phyloP scores from a whole-genome alignment of 2,797 vertebrate genomes.

The Bradypodion ventrale region DNA sequence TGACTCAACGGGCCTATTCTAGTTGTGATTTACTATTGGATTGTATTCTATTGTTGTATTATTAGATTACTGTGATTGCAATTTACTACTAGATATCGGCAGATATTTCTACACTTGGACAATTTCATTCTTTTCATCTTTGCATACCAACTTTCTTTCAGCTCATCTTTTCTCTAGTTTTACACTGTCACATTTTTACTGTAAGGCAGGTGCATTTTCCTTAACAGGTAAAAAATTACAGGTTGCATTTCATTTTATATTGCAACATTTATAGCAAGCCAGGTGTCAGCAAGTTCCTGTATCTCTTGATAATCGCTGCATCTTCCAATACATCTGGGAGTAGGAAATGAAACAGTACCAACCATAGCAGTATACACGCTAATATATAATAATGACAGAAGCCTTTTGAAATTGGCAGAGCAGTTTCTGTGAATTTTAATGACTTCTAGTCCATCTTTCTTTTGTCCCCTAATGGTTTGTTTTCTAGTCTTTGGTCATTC shows the following conservation, averaged over 20 bases:
- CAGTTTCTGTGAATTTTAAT: conserved; percentile 47
- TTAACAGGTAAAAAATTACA: conserved; percentile 48
- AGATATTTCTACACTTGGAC: background rate
- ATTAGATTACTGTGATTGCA: too few species aligned
- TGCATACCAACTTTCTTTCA: background rate
- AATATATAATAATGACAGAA: conserved; percentile 24
- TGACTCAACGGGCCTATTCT: background rate
- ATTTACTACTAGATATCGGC: background rate
- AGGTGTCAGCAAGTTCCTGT: conserved; percentile 42
- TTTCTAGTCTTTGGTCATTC: background rate
- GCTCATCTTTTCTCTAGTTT: background rate
- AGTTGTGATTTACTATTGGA: background rate
- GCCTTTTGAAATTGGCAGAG: conserved; percentile 30
- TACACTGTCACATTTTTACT: background rate
- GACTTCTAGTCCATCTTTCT: conserved; percentile 22
- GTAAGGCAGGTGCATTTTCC: background rate
- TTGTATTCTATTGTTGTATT: too few species aligned
- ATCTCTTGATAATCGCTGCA: conserved; percentile 59
- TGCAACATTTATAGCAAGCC: conserved; percentile 35
- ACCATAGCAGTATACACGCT: background rate
- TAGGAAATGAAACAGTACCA: conserved; percentile 65
- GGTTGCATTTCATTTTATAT: conserved; percentile 26
- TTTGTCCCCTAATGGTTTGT: conserved; percentile 1
- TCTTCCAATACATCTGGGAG: conserved; percentile 40
- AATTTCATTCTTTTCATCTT: background rate